Evolutionary conservation across 1,140 invertebrate genomes (phyloP), one percentile per base, ranked within the genome.

Genomic region (Hermatobates lingyangjiaoensis): DNA sequence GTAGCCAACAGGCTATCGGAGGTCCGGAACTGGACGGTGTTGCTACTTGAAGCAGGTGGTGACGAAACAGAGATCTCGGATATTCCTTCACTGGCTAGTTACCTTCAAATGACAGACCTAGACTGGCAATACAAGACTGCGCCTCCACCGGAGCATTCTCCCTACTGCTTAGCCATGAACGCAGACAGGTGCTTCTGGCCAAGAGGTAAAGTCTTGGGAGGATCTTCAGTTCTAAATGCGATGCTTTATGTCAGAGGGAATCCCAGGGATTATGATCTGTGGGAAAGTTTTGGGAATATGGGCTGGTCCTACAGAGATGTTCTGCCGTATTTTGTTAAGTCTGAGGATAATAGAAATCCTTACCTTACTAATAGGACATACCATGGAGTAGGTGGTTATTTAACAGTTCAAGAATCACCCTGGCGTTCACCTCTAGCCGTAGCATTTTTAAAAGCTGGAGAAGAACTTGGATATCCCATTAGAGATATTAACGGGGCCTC

Each of bases 221-320:
- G 93, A 14, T 86, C 86, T 26, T 91, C 87, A 44, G 88, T 92
- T 0, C 73, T 97, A 1, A 97, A 97, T 65, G 89, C 89, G 1
- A 93, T 94, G 89, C 76, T 94, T 5, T 96, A 97, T 66, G 82
- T 94, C 0, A 75, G 93, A 39, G 93, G 93, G 23, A 93, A 96
- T 61, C 77, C 73, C 56, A 66, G 74, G 40, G 93, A 98, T 62
- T 98, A 91, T 67, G 88, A 98, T 62, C 71, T 81, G 7, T 97
- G 93, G 93, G 82, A 81, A 15, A 66, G 67, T 4, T 66, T 84
- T 44, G 93, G 92, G 0, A 94, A 94, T 57, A 66, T 71, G 0
- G 88, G 89, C 2, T 97, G 93, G 93, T 81, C 80, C 2, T 96
- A 89, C 64, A 72, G 83, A 10, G 77, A 86, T 48, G 81, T 92